Evolutionary conservation across 2,113 vertebrate species (phyloP).

Genomic region (Sphaerodactylus townsendi): DNA sequence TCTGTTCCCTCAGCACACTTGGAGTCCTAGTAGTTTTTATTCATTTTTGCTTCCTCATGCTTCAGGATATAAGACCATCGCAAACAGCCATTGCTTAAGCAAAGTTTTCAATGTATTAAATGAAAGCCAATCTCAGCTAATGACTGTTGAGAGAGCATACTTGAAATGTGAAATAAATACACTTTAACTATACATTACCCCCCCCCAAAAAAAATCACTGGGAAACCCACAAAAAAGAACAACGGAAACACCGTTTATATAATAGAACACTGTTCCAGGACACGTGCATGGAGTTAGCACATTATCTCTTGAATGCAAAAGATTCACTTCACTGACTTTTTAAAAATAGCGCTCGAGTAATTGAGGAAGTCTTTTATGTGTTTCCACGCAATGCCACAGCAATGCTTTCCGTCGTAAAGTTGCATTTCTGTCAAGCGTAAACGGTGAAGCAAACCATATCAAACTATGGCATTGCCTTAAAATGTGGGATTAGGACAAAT

Average conservation of each 20-base stretch:
- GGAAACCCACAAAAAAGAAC: background rate
- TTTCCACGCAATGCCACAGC: background rate
- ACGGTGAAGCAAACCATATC: background rate
- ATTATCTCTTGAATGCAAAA: background rate
- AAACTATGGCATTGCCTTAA: background rate
- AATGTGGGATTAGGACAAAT: background rate
- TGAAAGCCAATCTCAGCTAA: background rate
- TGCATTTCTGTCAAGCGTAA: background rate
- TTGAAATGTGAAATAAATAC: constrained; percentile 10
- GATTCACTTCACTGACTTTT: background rate
- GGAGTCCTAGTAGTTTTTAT: background rate
- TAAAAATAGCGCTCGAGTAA: background rate
- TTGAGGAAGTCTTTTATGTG: background rate
- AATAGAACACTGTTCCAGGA: background rate
- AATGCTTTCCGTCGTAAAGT: background rate
- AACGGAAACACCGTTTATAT: background rate
- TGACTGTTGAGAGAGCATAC: background rate
- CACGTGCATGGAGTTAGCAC: background rate
- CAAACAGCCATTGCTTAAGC: background rate
- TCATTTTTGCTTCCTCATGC: background rate
- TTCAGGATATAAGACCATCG: background rate
- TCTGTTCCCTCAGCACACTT: background rate
- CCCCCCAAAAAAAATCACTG: background rate
- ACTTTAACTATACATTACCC: background rate
- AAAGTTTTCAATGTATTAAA: too few relatives aligned